Conservation (phyloP, 2,888 invertebrate genomes). For the Parnassius apollo region DNA sequence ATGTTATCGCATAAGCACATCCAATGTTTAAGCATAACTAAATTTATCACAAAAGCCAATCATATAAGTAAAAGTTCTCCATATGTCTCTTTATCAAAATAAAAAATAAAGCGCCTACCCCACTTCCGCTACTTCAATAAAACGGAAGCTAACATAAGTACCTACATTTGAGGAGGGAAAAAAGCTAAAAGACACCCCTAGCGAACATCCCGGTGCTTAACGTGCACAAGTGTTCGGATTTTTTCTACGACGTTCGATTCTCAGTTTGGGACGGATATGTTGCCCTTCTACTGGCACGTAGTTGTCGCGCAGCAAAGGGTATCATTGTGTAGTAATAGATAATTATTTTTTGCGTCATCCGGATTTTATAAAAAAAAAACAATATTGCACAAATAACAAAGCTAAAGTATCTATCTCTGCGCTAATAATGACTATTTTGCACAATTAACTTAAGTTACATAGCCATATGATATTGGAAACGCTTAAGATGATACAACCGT, state of each 20-base stretch:
- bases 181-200: constrained; percentile 51
- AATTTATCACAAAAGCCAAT: constrained; percentile 17
- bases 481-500: no score
- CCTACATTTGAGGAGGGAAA: constrained; percentile 41
- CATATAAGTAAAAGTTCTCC: constrained; percentile 16
- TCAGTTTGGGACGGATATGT: constrained; percentile 39
- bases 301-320: neutral
- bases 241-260: constrained; percentile 49
- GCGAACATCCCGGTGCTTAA: constrained; percentile 44
- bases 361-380: neutral
- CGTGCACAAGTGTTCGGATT: constrained; percentile 56
- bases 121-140: constrained; percentile 56
- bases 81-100: constrained; percentile 14
- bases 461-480: no score
- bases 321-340: neutral
- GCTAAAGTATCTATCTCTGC: no score
- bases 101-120: constrained; percentile 33
- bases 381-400: neutral
- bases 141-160: constrained; percentile 56
- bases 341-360: constrained; percentile 1
- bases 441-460: no score
- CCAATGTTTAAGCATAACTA: constrained; percentile 1
- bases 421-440: no score
- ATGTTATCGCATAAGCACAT: neutral
- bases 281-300: constrained; percentile 13